These are phyloP conservation scores for Drosophila colorata DNA, from an alignment of 2,888 invertebrate species.

Conservation along the genomic window DNA sequence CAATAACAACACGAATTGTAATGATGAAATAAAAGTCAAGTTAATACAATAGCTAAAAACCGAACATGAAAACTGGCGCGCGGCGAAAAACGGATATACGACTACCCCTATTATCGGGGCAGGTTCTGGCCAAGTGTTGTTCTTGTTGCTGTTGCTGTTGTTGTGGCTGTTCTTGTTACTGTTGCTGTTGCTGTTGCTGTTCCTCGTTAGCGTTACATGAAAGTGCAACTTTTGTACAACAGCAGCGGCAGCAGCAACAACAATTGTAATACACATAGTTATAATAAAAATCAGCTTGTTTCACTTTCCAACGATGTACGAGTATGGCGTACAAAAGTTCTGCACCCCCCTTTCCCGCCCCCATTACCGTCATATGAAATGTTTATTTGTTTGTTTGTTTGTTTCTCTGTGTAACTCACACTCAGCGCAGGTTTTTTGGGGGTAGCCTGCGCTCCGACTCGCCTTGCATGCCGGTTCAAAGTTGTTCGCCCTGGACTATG, in stretches of 20 bases:
- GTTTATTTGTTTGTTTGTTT: slow-evolving; percentile 55
- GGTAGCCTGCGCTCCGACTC: slow-evolving; percentile 17
- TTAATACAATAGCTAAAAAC: slow-evolving; percentile 73
- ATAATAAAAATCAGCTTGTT: slow-evolving; percentile 75
- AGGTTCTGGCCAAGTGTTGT: slow-evolving; percentile 30
- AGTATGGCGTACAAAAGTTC: slow-evolving; percentile 36
- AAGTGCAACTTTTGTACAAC: slow-evolving; percentile 76
- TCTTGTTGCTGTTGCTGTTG: slow-evolving; percentile 18
- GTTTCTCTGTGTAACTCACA: slow-evolving; percentile 54
- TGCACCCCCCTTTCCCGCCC: not conserved
- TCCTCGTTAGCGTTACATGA: slow-evolving; percentile 73
- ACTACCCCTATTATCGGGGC: slow-evolving; percentile 68
- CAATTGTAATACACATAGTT: slow-evolving; percentile 66
- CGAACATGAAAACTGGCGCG: slow-evolving; percentile 63
- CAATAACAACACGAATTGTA: slow-evolving; percentile 61
- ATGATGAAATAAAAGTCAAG: slow-evolving; percentile 80
- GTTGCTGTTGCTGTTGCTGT: slow-evolving; percentile 40
- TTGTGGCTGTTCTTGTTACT: slow-evolving; percentile 19
- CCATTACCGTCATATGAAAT: slow-evolving; percentile 33
- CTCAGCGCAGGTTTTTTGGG: slow-evolving; percentile 39
- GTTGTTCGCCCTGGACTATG: slow-evolving; percentile 51
- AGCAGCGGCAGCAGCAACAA: slow-evolving; percentile 42
- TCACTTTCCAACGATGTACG: slow-evolving; percentile 52
- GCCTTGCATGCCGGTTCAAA: slow-evolving; percentile 73
- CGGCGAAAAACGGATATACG: slow-evolving; percentile 63